These are phyloP conservation scores for Platerodrilus igneus DNA, from an alignment of 2,888 invertebrate species.

Conservation along the genomic window DNA sequence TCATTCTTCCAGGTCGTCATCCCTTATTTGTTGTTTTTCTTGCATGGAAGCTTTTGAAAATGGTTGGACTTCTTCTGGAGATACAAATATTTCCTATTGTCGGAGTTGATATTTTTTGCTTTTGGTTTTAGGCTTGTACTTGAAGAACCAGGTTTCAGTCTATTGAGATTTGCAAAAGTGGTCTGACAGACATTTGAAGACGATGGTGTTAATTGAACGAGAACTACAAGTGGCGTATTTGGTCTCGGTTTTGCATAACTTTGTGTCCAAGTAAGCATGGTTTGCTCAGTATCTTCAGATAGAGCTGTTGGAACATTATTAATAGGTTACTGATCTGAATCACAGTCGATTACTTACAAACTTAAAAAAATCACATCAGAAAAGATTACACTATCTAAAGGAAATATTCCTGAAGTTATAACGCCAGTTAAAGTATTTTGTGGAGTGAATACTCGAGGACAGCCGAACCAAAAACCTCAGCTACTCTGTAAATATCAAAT, in stretches of 20 bases:
- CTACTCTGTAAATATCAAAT: constrained; percentile 4
- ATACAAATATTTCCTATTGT: neutral
- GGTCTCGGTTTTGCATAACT: too few relatives aligned
- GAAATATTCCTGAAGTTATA: constrained; percentile 1
- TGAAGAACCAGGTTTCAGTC: neutral
- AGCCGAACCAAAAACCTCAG: constrained; percentile 1
- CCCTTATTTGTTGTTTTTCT: neutral
- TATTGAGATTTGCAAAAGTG: too few relatives aligned
- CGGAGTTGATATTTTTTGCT: neutral
- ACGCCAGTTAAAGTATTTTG: neutral
- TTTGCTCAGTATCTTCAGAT: too few relatives aligned
- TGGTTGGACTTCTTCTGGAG: neutral
- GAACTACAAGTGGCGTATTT: too few relatives aligned
- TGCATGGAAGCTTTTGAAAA: neutral
- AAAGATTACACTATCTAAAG: too few relatives aligned
- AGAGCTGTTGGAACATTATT: too few relatives aligned
- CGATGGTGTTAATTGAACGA: too few relatives aligned
- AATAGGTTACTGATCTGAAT: too few relatives aligned
- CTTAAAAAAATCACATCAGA: too few relatives aligned
- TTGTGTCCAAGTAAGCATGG: neutral
- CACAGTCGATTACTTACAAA: too few relatives aligned
- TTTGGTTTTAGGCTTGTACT: neutral
- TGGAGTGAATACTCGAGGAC: constrained; percentile 1
- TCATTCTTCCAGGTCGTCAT: neutral
- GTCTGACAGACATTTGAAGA: too few relatives aligned